Evolutionary conservation across 1,140 invertebrate species (phyloP).

Genomic region (Neodiprion pinetum): DNA sequence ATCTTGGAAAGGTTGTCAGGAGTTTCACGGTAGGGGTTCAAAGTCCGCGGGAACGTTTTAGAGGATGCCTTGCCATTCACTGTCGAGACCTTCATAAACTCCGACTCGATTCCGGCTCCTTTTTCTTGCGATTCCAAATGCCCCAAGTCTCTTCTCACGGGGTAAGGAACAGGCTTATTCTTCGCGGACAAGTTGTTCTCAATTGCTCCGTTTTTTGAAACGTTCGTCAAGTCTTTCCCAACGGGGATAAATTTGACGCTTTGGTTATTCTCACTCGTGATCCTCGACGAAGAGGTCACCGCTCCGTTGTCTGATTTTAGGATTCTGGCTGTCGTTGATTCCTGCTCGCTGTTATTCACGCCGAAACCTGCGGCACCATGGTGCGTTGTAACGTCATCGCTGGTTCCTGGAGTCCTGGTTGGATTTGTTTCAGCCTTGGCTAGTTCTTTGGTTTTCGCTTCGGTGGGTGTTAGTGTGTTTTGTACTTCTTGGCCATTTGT

Average conservation of each 20-base stretch:
- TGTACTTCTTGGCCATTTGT: no score
- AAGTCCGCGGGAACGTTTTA: background rate
- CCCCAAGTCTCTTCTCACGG: background rate
- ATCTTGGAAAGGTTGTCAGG: background rate
- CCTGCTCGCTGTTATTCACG: no score
- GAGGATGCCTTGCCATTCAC: background rate
- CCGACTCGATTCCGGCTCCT: constrained; percentile 10
- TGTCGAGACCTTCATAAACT: background rate
- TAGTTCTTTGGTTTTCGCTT: background rate
- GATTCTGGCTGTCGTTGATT: no score
- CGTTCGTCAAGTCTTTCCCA: background rate
- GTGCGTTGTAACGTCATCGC: background rate
- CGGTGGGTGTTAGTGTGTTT: background rate
- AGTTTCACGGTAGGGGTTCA: constrained; percentile 1
- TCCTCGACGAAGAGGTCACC: no score
- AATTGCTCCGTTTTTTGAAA: constrained; percentile 15
- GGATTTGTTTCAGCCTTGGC: background rate
- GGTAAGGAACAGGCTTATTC: background rate
- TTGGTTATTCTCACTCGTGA: background rate
- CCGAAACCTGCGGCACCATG: background rate
- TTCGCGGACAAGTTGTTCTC: background rate
- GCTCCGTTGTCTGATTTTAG: no score
- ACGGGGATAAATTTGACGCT: background rate
- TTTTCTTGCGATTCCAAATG: background rate
- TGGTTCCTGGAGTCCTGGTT: background rate